Base-by-base conservation (phyloP, 2,113 vertebrate genomes). In the Cheirogaleus medius region DNA sequence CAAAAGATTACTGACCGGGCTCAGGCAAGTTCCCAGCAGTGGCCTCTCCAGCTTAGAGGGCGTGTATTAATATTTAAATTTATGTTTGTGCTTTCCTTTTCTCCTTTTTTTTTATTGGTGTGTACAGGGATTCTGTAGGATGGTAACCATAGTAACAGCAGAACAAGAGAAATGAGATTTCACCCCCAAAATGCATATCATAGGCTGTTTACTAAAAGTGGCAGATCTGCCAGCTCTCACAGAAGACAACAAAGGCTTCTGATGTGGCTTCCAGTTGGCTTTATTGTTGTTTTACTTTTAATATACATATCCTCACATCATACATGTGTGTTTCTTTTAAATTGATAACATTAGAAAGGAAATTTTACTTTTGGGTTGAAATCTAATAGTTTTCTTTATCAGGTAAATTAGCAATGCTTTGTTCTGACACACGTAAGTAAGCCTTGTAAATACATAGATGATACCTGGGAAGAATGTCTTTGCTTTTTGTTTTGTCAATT, bases 81-180 rank as follows among this genome's bases (percentile, higher is more conserved):
- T 95, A 44, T 97, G 96, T 97, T 87, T 97, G 63, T 39, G 0
- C 64, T 97, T 66, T 96, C 39, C 18, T 95, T 98, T 97, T 86
- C 91, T 98, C 89, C 15, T 84, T 92, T 89, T 92, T 89, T 96
- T 95, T 98, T 80, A 98, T 89, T 89, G 29, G 6, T 91, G 58
- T 64, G 66, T 85, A 63, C 97, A 97, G 92, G 83, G 94, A 97
- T 98, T 97, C 97, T 97, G 97, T 98, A 94, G 97, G 85, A 97
- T 97, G 89, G 98, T 99, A 98, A 98, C 99, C 98, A 98, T 98
- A 97, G 98, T 90, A 98, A 99, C 98, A 85, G 42, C 77, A 98
- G 98, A 98, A 95, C 68, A 92, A 44, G 32, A 97, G 97, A 98
- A 89, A 98, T 14, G 63, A 98, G 83, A 98, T 98, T 98, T 98